These are phyloP conservation scores for Mythimna impura DNA, from an alignment of 2,888 invertebrate genomes.

Conservation along the genomic window DNA sequence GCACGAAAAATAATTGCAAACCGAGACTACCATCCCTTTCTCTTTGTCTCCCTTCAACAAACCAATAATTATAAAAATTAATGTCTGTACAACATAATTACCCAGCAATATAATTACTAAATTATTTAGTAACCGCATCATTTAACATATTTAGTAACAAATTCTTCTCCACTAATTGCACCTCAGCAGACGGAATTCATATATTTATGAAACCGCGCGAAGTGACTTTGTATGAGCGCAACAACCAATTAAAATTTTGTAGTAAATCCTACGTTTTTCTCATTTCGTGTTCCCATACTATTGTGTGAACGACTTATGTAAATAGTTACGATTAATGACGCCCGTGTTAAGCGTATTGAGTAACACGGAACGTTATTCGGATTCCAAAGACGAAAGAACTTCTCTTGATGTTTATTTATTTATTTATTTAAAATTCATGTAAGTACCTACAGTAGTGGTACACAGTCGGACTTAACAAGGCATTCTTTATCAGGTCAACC, in stretches of 20 bases:
- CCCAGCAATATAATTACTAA: constrained; percentile 49
- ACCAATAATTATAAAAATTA: constrained; percentile 35
- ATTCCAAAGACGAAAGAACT: constrained; percentile 37
- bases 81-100: constrained; percentile 36
- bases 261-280: constrained; percentile 65
- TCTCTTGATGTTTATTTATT: background rate
- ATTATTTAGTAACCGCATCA: constrained; percentile 48
- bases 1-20: constrained; percentile 1
- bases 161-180: constrained; percentile 56
- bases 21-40: background rate
- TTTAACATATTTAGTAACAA: constrained; percentile 60
- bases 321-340: constrained; percentile 75
- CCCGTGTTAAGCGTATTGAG: constrained; percentile 63
- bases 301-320: constrained; percentile 74
- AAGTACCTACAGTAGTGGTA: too few relatives aligned
- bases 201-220: constrained; percentile 57
- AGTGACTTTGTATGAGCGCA: constrained; percentile 59
- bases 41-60: constrained; percentile 10
- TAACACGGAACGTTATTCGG: constrained; percentile 59
- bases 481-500: too few relatives aligned
- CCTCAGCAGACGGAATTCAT: constrained; percentile 36
- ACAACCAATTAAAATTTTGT: constrained; percentile 65
- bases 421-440: too few relatives aligned
- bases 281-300: constrained; percentile 70
- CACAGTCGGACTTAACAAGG: too few relatives aligned